Evolutionary conservation across 1,140 invertebrate genomes (phyloP).

Genomic region (Samia ricini): DNA sequence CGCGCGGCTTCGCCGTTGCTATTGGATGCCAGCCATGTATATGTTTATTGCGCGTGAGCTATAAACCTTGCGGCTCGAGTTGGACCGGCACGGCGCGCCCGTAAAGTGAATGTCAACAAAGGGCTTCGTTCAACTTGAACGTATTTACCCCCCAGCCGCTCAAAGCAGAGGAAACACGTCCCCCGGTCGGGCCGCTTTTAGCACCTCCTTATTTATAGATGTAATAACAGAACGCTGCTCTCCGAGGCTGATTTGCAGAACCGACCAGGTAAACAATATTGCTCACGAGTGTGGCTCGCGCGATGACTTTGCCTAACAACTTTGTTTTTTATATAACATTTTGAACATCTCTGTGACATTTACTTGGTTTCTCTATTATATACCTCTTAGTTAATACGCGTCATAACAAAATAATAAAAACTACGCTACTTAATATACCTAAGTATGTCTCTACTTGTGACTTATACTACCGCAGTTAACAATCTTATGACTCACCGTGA

Average conservation of each 20-base stretch:
- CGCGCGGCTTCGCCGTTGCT: slow-evolving; percentile 9
- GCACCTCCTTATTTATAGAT: slow-evolving; percentile 76
- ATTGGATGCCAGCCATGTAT: slow-evolving; percentile 11
- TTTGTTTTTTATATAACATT: slow-evolving; percentile 4
- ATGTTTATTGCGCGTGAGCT: slow-evolving; percentile 48
- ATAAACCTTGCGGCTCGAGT: slow-evolving; percentile 47
- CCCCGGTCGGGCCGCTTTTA: slow-evolving; percentile 69
- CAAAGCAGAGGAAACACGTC: slow-evolving; percentile 70
- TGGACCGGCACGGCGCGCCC: slow-evolving; percentile 37
- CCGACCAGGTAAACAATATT: slow-evolving; percentile 57
- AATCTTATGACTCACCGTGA: not conserved
- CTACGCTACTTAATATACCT: too few species aligned
- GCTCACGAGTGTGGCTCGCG: slow-evolving; percentile 32
- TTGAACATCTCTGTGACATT: not conserved
- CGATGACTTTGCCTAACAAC: not conserved
- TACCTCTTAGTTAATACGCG: too few species aligned
- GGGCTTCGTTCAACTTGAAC: slow-evolving; percentile 49
- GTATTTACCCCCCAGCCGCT: slow-evolving; percentile 66
- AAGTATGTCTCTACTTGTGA: too few species aligned
- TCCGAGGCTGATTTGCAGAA: slow-evolving; percentile 66
- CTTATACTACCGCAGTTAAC: not conserved
- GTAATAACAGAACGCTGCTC: slow-evolving; percentile 53
- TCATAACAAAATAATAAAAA: too few species aligned
- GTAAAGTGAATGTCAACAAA: slow-evolving; percentile 71
- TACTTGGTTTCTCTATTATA: not conserved